These are phyloP conservation scores for Harpagus bidentatus DNA, from an alignment of 2,113 vertebrate species.

Conservation along the genomic window DNA sequence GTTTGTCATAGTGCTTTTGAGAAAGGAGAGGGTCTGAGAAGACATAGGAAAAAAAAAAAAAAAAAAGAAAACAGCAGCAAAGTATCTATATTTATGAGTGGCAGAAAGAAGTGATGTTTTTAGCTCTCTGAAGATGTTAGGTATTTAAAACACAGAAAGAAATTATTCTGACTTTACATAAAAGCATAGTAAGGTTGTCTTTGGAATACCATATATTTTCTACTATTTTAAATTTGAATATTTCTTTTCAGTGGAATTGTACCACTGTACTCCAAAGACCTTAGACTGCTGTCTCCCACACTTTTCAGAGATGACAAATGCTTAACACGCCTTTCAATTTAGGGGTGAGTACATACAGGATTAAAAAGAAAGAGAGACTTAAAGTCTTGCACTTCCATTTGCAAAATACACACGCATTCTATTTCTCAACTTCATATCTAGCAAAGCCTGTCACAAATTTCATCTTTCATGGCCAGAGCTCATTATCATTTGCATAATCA, in stretches of 20 bases:
- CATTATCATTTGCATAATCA: not conserved
- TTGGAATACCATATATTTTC: not conserved
- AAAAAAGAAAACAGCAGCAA: not conserved
- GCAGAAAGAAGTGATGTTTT: not conserved
- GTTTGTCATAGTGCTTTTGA: not conserved
- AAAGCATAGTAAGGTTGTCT: not conserved
- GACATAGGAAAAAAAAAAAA: not conserved
- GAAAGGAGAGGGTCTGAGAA: not conserved
- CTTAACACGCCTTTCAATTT: not conserved
- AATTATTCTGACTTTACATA: not conserved
- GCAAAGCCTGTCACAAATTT: not conserved
- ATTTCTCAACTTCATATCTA: not conserved
- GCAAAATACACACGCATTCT: not conserved
- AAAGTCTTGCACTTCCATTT: not conserved
- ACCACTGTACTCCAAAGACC: not conserved
- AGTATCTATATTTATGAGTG: not conserved
- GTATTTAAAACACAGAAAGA: not conserved
- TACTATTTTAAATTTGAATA: not conserved
- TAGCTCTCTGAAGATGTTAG: not conserved
- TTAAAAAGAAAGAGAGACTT: not conserved
- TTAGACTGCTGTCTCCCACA: not conserved
- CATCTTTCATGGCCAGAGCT: not conserved
- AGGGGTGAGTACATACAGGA: not conserved
- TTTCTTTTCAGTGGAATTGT: not conserved
- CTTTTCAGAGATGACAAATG: not conserved